These are phyloP conservation scores for Malurus elegans DNA, from an alignment of 2,113 vertebrate genomes.

Conservation along the genomic window DNA sequence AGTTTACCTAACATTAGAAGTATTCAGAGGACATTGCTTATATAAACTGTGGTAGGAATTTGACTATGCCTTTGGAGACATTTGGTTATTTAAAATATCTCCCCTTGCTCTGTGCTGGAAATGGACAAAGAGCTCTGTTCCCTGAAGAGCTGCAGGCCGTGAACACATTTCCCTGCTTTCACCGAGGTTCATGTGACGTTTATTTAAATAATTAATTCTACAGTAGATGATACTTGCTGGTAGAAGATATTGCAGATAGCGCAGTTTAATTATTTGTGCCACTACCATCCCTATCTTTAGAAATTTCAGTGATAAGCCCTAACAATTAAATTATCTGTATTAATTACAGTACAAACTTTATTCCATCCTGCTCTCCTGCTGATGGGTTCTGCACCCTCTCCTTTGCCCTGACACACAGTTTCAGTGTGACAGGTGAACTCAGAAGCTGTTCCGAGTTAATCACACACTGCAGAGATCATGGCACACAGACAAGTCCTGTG, in stretches of 20 bases:
- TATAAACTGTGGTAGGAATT: background rate
- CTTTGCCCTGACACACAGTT: background rate
- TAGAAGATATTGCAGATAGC: background rate
- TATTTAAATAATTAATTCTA: background rate
- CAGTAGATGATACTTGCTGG: background rate
- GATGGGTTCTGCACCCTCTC: background rate
- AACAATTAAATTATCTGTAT: slow-evolving; percentile 3
- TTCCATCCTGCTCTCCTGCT: background rate
- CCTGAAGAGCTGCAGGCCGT: background rate
- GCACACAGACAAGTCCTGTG: background rate
- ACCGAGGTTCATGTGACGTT: background rate
- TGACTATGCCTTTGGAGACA: background rate
- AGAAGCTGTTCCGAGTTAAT: slow-evolving; percentile 9
- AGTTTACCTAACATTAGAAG: background rate
- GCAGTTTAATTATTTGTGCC: background rate
- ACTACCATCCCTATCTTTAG: background rate
- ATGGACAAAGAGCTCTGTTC: background rate
- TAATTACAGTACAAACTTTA: slow-evolving; percentile 22
- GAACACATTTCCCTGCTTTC: background rate
- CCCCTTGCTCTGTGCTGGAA: background rate
- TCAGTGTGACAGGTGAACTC: background rate
- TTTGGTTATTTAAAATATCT: background rate
- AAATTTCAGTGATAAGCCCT: background rate
- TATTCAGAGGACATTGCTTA: background rate
- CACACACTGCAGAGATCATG: background rate